Base-by-base conservation (phyloP, 2,888 invertebrate genomes). In the Arctia plantaginis region DNA sequence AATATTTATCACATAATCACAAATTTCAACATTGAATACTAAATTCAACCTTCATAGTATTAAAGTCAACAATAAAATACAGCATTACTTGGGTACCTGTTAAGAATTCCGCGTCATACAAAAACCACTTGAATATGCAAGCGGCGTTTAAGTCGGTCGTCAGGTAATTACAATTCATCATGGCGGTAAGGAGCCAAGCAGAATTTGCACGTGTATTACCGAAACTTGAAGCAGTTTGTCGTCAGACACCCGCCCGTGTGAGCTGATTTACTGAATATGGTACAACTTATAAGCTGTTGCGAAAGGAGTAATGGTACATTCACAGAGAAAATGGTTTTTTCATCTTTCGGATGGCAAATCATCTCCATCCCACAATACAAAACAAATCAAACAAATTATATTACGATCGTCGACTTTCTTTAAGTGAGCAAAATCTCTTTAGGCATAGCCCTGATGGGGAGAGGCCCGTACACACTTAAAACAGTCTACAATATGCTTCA, bases 191-290 rank as follows among this genome's bases (percentile, higher is more conserved):
- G 65, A 69, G 73, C 30, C 66, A 69, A 35, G 64, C 75, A 82
- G 82, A 90, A 89, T 90, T 90, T 89, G 87, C 89, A 88, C 89
- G 85, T 86, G 77, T 80, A 87, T 82, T 78, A 86, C 83, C 80
- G 85, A 88, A 89, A 71, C 86, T 89, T 88, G 82, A 66, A 39
- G 85, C 83, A 89, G 88, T 89, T 87, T 85, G 87, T 80, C 82
- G 86, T 75, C 75, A 84, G 85, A 84, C 84, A 80, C 79, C 78
- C 79, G 80, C 78, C 78, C 79, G 74, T 77, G 64, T 79, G 80
- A 78, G 83, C 86, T 88, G 89, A 90, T 90, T 88, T 89, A 88
- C 84, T 83, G 80, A 76, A 64, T 77, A 73, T 77, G 82, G 77
- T 82, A 68, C 79, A 83, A 83, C 76, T 78, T 72, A 84, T 72